Evolutionary conservation across 2,888 invertebrate genomes (phyloP).

Genomic region (Pogonocherus hispidulus): DNA sequence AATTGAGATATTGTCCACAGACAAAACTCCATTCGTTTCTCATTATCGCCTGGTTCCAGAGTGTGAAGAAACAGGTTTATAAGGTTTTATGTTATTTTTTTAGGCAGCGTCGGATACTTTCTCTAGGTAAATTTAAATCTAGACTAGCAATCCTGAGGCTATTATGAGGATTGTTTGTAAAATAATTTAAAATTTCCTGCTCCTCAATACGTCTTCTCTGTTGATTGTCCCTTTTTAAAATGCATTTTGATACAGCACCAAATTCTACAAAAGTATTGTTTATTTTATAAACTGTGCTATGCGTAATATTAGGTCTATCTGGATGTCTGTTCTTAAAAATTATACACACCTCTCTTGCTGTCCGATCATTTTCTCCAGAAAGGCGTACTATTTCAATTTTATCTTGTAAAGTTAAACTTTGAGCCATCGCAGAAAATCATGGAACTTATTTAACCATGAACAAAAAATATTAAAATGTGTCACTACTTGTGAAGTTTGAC

Average conservation of each 20-base stretch:
- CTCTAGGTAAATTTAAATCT: background rate
- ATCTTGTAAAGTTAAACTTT: too few relatives aligned
- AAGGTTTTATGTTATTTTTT: background rate
- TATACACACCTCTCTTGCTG: too few relatives aligned
- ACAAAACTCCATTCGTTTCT: background rate
- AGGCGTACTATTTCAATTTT: too few relatives aligned
- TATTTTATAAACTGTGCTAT: background rate
- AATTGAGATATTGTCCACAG: constrained; percentile 3
- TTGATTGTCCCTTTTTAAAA: background rate
- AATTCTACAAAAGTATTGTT: background rate
- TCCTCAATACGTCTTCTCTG: constrained; percentile 2
- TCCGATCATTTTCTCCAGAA: too few relatives aligned
- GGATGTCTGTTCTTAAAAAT: too few relatives aligned
- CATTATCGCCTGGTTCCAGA: background rate
- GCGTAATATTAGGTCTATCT: background rate
- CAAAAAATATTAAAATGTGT: background rate
- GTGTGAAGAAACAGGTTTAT: constrained; percentile 1
- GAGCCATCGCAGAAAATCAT: too few relatives aligned
- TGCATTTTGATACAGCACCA: background rate
- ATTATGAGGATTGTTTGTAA: constrained; percentile 2
- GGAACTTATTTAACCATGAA: too few relatives aligned
- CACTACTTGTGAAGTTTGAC: background rate
- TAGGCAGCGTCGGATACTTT: background rate
- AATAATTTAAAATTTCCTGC: constrained; percentile 1
- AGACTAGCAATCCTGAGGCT: background rate